phyloP scores from a whole-genome alignment of 2,797 vertebrate species.

The Myripristis jacobus region DNA sequence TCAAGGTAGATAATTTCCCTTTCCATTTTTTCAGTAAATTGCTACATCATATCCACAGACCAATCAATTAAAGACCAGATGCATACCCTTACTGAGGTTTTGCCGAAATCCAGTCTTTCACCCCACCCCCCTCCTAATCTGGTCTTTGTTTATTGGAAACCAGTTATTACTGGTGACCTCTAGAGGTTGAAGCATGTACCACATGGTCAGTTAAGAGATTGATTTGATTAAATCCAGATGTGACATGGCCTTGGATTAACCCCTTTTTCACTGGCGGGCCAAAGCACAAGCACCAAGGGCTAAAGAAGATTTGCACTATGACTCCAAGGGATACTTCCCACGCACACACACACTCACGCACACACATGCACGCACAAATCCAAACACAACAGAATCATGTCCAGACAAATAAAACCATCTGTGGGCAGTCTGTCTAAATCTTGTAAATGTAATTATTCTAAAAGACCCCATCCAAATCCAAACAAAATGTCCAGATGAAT shows the following conservation, averaged over 20 bases:
- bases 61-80: too few relatives aligned
- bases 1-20: background rate
- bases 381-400: too few relatives aligned
- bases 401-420: conserved; percentile 67
- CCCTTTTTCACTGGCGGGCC: conserved; percentile 20
- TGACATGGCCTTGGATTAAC: conserved; percentile 57
- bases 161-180: conserved; percentile 52
- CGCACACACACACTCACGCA: conserved; percentile 11
- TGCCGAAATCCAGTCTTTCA: too few relatives aligned
- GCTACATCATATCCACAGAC: too few relatives aligned
- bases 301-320: conserved; percentile 42
- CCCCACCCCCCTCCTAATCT: too few relatives aligned
- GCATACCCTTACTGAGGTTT: too few relatives aligned
- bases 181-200: conserved; percentile 24
- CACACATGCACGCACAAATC: too few relatives aligned
- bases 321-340: conserved; percentile 21
- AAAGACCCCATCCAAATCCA: conserved; percentile 14
- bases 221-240: conserved; percentile 70
- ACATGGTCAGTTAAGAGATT: conserved; percentile 33
- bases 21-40: background rate
- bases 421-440: conserved; percentile 46
- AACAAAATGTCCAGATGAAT: conserved; percentile 23
- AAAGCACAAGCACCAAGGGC: background rate
- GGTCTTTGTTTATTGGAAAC: background rate
- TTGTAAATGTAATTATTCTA: conserved; percentile 54